A percentile compares a stretch with the other conserved stretches of the same genome.
phyloP scores from a whole-genome alignment of 2,888 invertebrate species.

The Drosophila vallismaia region DNA sequence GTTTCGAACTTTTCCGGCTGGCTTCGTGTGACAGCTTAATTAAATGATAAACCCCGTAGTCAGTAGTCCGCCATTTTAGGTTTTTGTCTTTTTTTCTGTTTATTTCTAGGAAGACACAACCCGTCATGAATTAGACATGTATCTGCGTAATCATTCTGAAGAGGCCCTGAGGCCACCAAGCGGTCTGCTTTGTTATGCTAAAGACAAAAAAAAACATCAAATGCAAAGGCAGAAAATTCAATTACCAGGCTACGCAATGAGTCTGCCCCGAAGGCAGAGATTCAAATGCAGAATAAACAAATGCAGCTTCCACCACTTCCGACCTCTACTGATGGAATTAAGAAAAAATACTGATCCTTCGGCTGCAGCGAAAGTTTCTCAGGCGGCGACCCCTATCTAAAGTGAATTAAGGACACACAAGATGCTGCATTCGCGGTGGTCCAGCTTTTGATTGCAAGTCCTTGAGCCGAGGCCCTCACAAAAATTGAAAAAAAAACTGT shows the following conservation, averaged over 20 bases:
- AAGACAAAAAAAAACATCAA: constrained; percentile 57
- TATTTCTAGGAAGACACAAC: constrained; percentile 14
- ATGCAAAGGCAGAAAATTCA: constrained; percentile 72
- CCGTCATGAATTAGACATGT: constrained; percentile 40
- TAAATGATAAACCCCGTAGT: constrained; percentile 52
- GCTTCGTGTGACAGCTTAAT: constrained; percentile 67
- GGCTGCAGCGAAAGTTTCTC: constrained; percentile 53
- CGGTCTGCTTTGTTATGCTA: constrained; percentile 63
- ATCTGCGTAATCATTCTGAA: constrained; percentile 53
- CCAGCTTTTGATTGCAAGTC: constrained; percentile 69
- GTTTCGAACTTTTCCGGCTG: constrained; percentile 71
- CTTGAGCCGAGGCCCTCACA: constrained; percentile 43
- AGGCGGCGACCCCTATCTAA: constrained; percentile 58
- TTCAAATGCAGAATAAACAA: constrained; percentile 16
- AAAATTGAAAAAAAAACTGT: constrained; percentile 46
- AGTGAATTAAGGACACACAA: constrained; percentile 66
- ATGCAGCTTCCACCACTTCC: constrained; percentile 49
- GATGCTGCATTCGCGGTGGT: constrained; percentile 66
- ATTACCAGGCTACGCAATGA: constrained; percentile 63
- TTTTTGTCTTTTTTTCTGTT: neutral
- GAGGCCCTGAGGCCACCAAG: constrained; percentile 45
- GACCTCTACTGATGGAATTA: constrained; percentile 12
- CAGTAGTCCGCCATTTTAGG: constrained; percentile 53
- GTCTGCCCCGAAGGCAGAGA: constrained; percentile 43
- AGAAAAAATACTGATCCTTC: constrained; percentile 3